Evolutionary conservation across 2,797 vertebrate species (phyloP).

Genomic region (Geotrypetes seraphini): DNA sequence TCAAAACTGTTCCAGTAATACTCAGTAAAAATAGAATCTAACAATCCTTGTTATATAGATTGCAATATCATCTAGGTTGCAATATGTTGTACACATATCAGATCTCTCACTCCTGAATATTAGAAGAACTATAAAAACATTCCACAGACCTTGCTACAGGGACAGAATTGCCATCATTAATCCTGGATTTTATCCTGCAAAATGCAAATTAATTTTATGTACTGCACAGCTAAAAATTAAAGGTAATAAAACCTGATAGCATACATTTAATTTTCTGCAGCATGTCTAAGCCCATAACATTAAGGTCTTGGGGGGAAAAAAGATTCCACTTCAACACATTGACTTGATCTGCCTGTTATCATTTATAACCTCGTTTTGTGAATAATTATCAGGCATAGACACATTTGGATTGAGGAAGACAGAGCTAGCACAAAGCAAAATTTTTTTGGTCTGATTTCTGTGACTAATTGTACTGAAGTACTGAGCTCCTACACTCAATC

Average conservation of each 20-base stretch:
- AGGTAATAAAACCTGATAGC: conserved; percentile 14
- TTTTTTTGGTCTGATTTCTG: background rate
- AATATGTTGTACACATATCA: background rate
- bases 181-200: conserved; percentile 21
- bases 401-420: conserved; percentile 9
- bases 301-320: conserved; percentile 8
- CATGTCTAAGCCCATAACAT: conserved; percentile 2
- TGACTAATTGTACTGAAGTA: conserved; percentile 1
- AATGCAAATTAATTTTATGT: conserved; percentile 32
- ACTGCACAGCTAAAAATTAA: conserved; percentile 6
- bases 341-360: conserved; percentile 2
- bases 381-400: background rate
- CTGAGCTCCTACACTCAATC: background rate
- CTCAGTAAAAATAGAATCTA: too few species aligned
- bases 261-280: conserved; percentile 5
- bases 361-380: conserved; percentile 3
- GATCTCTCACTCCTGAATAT: background rate
- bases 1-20: too few species aligned
- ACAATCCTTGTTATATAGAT: too few species aligned
- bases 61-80: too few species aligned
- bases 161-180: conserved; percentile 10
- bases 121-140: background rate
- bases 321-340: conserved; percentile 4
- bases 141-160: conserved; percentile 1
- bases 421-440: background rate